A percentile compares a stretch with the other conserved stretches of the same genome.
phyloP scores from a whole-genome alignment of 2,113 vertebrate genomes.

The Tangachromis dhanisi region DNA sequence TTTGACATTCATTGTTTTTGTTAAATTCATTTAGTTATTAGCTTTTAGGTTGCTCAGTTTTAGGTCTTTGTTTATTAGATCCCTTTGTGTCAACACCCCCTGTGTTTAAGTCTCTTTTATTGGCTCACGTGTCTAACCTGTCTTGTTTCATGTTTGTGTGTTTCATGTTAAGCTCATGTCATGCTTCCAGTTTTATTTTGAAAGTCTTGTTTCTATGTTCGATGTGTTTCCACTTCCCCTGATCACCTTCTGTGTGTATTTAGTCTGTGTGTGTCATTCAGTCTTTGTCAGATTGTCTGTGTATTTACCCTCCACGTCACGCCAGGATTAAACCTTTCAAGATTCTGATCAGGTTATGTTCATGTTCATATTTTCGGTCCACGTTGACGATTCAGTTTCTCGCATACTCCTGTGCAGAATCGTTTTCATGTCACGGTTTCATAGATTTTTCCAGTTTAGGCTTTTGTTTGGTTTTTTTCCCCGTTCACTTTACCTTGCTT shows the following conservation, averaged over 20 bases:
- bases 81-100: background rate
- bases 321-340: background rate
- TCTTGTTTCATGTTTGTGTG: background rate
- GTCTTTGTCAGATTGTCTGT: background rate
- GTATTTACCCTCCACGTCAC: background rate
- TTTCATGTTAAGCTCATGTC: background rate
- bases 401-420: accelerated
- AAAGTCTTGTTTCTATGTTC: background rate
- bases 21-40: background rate
- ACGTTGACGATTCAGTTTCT: background rate
- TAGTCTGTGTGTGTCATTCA: background rate
- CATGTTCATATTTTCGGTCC: accelerated
- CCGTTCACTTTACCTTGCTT: background rate
- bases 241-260: background rate
- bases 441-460: background rate
- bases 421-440: background rate
- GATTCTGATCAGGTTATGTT: background rate
- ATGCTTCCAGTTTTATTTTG: background rate
- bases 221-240: background rate
- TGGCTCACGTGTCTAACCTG: background rate
- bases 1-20: accelerated
- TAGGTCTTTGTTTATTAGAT: background rate
- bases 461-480: accelerated
- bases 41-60: background rate
- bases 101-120: background rate